These are phyloP conservation scores for Gandaritis pyraliata DNA, from an alignment of 2,888 invertebrate genomes.

Conservation along the genomic window DNA sequence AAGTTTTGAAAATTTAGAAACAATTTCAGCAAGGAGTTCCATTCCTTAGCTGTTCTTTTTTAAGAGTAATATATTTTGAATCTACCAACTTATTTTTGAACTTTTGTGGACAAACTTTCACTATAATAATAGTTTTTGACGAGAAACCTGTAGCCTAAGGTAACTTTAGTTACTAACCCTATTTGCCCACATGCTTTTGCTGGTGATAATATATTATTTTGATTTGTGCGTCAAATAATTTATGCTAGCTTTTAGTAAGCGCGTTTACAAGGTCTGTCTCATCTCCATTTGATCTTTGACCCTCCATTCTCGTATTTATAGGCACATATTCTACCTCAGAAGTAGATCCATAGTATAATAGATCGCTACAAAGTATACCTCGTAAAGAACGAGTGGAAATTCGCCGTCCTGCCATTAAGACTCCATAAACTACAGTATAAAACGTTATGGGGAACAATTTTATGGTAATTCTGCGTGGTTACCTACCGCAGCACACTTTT, in stretches of 20 bases:
- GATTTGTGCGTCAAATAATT: slow-evolving; percentile 7
- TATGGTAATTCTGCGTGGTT: slow-evolving; percentile 43
- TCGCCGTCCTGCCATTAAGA: slow-evolving; percentile 49
- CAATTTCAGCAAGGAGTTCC: too few relatives aligned
- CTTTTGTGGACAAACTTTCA: too few relatives aligned
- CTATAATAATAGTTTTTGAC: too few relatives aligned
- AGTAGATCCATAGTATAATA: slow-evolving; percentile 31
- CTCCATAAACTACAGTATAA: slow-evolving; percentile 49
- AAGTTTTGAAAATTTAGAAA: too few relatives aligned
- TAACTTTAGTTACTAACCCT: too few relatives aligned
- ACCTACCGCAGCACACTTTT: slow-evolving; percentile 40
- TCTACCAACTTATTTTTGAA: too few relatives aligned
- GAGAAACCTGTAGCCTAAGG: too few relatives aligned
- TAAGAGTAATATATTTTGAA: too few relatives aligned
- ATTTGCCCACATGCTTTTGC: slow-evolving; percentile 1
- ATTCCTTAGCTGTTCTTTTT: too few relatives aligned
- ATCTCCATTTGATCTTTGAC: slow-evolving; percentile 28
- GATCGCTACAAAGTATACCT: slow-evolving; percentile 36
- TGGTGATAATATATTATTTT: not conserved
- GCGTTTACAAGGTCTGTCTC: slow-evolving; percentile 28
- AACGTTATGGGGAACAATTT: slow-evolving; percentile 48
- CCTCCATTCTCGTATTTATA: slow-evolving; percentile 19
- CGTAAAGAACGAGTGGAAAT: slow-evolving; percentile 44
- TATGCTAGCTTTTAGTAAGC: slow-evolving; percentile 12
- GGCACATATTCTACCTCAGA: slow-evolving; percentile 25